A percentile compares a stretch with the other conserved stretches of the same genome.
phyloP scores from a whole-genome alignment of 2,797 vertebrate species.

The Peromyscus melanophrys region DNA sequence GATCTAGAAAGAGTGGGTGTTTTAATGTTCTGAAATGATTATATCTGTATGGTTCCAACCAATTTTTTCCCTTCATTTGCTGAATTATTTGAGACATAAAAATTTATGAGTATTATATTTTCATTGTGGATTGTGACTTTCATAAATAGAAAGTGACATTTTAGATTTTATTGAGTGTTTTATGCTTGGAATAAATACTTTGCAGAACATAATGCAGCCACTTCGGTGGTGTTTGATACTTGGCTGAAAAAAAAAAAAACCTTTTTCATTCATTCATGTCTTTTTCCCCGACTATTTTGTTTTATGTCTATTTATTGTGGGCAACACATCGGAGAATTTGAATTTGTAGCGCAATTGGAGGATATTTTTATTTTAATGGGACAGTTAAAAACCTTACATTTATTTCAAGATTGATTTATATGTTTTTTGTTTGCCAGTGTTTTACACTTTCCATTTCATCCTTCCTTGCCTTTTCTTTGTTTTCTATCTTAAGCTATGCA shows the following conservation, averaged over 20 bases:
- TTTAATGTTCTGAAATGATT: slow-evolving; percentile 24
- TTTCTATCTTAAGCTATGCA: slow-evolving; percentile 34
- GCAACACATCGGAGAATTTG: slow-evolving; percentile 36
- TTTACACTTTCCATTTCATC: slow-evolving; percentile 65
- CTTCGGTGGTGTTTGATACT: slow-evolving; percentile 45
- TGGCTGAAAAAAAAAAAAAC: slow-evolving; percentile 63
- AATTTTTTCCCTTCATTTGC: slow-evolving; percentile 61
- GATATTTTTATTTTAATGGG: slow-evolving; percentile 72
- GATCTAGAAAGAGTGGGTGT: slow-evolving; percentile 45
- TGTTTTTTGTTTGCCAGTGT: slow-evolving; percentile 67
- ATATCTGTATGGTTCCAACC: slow-evolving; percentile 55
- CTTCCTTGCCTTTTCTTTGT: slow-evolving; percentile 63
- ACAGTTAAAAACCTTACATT: slow-evolving; percentile 70
- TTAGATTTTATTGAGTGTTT: slow-evolving; percentile 65
- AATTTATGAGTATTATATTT: slow-evolving; percentile 75
- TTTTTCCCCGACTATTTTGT: slow-evolving; percentile 52
- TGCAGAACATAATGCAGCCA: slow-evolving; percentile 26
- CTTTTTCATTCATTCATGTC: slow-evolving; percentile 35
- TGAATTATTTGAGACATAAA: slow-evolving; percentile 76
- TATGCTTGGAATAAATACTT: slow-evolving; percentile 69
- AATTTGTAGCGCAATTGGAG: slow-evolving; percentile 71
- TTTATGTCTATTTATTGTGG: slow-evolving; percentile 70
- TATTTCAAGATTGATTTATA: slow-evolving; percentile 78
- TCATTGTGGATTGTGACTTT: slow-evolving; percentile 71
- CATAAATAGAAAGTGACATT: slow-evolving; percentile 71